Evolutionary conservation across 2,113 vertebrate genomes (phyloP).

Genomic region (Rhagologus leucostigma): DNA sequence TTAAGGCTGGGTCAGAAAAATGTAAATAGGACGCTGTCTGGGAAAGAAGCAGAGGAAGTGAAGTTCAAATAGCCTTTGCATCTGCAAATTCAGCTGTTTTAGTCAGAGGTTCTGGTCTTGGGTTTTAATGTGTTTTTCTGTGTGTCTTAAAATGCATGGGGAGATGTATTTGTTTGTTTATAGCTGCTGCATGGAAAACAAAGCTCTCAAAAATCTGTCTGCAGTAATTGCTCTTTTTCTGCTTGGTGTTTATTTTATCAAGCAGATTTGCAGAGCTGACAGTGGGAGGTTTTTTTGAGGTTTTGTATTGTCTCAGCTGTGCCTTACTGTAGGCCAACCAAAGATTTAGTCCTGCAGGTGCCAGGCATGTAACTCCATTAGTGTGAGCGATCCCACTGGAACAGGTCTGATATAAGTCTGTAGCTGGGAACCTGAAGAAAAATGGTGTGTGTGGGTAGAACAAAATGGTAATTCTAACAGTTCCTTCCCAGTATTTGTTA

Average conservation of each 20-base stretch:
- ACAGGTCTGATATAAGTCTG: accelerated
- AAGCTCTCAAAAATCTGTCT: not conserved
- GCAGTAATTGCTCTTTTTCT: not conserved
- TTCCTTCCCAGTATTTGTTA: not conserved
- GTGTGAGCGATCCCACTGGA: not conserved
- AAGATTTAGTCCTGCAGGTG: not conserved
- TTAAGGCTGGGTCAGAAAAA: not conserved
- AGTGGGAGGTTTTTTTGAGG: not conserved
- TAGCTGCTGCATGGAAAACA: not conserved
- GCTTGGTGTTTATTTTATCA: conserved; percentile 1
- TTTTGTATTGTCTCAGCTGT: not conserved
- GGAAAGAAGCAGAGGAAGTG: not conserved
- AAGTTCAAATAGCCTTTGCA: not conserved
- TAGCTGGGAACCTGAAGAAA: not conserved
- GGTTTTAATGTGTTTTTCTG: not conserved
- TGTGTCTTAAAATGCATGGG: not conserved
- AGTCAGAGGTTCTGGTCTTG: not conserved
- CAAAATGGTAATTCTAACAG: not conserved
- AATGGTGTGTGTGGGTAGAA: not conserved
- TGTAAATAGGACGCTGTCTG: not conserved
- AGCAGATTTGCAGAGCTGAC: not conserved
- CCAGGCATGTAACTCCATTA: accelerated
- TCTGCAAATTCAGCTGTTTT: conserved; percentile 19
- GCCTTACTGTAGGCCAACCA: not conserved
- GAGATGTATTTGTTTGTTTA: conserved; percentile 25